Evolutionary conservation across 2,797 vertebrate species (phyloP), one percentile per base, ranked within the genome.

Genomic region (Cynopterus sphinx): DNA sequence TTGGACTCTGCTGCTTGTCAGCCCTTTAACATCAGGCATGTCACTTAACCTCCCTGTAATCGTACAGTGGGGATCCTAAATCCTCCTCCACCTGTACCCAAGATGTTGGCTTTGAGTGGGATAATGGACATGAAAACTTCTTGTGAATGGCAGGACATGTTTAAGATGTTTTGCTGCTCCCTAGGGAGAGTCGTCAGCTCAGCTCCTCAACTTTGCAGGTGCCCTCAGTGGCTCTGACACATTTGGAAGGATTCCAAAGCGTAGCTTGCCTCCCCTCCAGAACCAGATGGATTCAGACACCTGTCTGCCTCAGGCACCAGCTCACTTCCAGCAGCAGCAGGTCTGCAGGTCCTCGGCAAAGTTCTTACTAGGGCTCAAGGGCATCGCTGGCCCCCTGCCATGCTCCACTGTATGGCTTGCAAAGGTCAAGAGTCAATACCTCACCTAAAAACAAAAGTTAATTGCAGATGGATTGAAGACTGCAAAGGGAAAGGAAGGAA

Each of bases 91-190:
- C n/a, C 73, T 57, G 6, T 33, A 26, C 24, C 49, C 1, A 4
- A 5, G 19, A 21, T n/a, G 2, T 68, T 59, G 63, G 21, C 55
- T n/a, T 49, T 46, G 31, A 74, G 53, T 51, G 31, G n/a, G 53
- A 4, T 24, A 9, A 13, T 28, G 57, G 51, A 10, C 53, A 6
- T 1, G 70, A 68, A 21, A 17, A 57, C 33, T 53, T 6, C 63
- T 26, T 1, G 6, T 22, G 33, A 74, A 21, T 33, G 24, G 31
- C 31, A 15, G 0, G 0, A 3, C n/a, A 4, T 0, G 9, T 71
- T 63, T 51, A 55, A 75, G 86, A 39, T n/a, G 46, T 63, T 31
- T 46, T 33, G 31, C 51, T 63, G 12, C 61, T 74, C 59, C 71
- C 75, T 83, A 67, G 68, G 46, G 24, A 73, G 61, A 6, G 19